phyloP scores from a whole-genome alignment of 2,797 vertebrate genomes.

The Rhabdomys pumilio region DNA sequence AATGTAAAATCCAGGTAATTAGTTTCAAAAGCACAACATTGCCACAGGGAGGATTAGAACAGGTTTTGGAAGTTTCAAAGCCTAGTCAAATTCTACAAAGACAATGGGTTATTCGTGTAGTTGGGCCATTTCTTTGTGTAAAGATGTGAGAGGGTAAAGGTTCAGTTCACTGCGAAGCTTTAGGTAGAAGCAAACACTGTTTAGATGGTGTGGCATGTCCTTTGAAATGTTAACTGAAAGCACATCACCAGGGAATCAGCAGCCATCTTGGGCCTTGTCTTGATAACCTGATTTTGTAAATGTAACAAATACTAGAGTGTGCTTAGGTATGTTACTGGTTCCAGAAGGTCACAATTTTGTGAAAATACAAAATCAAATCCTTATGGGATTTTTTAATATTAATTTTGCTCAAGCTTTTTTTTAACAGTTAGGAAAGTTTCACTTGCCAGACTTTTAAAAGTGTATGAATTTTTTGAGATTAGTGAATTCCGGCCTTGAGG shows the following conservation, averaged over 20 bases:
- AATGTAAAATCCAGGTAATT: slow-evolving; percentile 22
- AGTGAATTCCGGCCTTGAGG: slow-evolving; percentile 13
- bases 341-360: not conserved
- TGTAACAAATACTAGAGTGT: slow-evolving; percentile 28
- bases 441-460: slow-evolving; percentile 27
- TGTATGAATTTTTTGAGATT: slow-evolving; percentile 5
- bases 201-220: not conserved
- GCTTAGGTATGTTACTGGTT: slow-evolving; percentile 22
- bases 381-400: slow-evolving; percentile 15
- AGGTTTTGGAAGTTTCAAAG: slow-evolving; percentile 31
- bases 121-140: slow-evolving; percentile 26
- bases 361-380: slow-evolving; percentile 57
- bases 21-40: slow-evolving; percentile 37
- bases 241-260: not conserved
- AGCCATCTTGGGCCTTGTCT: not conserved
- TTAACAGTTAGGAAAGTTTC: slow-evolving; percentile 26
- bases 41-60: slow-evolving; percentile 21
- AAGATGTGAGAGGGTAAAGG: slow-evolving; percentile 20
- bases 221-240: slow-evolving; percentile 43
- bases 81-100: slow-evolving; percentile 17
- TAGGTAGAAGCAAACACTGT: slow-evolving; percentile 7
- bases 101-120: slow-evolving; percentile 25
- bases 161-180: slow-evolving; percentile 17
- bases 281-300: slow-evolving; percentile 44
- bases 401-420: slow-evolving; percentile 40